Evolutionary conservation across 2,888 invertebrate genomes (phyloP).

Genomic region (Bruchidius siliquastri): DNA sequence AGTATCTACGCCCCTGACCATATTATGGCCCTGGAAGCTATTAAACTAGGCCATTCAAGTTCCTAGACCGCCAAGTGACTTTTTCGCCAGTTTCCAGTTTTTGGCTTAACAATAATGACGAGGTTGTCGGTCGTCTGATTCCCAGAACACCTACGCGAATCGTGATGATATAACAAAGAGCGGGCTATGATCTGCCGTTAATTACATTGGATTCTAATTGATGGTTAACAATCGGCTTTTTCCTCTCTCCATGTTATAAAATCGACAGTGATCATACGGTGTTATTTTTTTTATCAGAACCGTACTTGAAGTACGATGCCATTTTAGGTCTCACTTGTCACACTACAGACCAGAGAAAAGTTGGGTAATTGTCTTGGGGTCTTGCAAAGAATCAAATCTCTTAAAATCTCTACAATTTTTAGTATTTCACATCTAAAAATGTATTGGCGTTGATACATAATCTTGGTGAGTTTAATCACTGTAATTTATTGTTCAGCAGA

Average conservation of each 20-base stretch:
- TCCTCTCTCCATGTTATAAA: neutral
- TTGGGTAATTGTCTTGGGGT: no score
- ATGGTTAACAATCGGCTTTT: neutral
- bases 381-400: no score
- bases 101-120: neutral
- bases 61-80: neutral
- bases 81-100: neutral
- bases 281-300: neutral
- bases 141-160: neutral
- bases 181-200: neutral
- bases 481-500: no score
- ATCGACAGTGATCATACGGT: neutral
- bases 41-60: neutral
- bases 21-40: neutral
- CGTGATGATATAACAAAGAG: neutral
- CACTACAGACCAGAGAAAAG: no score
- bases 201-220: neutral
- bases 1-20: neutral
- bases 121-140: neutral
- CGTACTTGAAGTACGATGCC: neutral
- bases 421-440: no score
- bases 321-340: no score
- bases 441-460: no score
- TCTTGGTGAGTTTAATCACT: no score
- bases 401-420: no score